Base-by-base conservation (phyloP, 2,888 invertebrate genomes). In the Rhagophthalmus giganteus region DNA sequence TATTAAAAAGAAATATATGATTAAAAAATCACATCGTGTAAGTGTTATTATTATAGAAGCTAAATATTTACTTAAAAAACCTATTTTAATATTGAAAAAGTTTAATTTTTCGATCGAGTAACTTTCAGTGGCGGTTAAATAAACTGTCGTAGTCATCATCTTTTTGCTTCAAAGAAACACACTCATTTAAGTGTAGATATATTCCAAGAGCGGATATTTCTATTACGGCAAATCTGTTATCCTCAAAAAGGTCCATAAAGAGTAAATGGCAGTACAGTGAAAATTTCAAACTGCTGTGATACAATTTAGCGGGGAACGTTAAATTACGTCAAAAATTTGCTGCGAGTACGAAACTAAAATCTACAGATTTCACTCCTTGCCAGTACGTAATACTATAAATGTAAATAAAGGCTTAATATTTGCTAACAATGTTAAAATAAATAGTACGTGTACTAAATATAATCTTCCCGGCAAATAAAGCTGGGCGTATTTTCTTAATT, bases 21-120 rank as follows among this genome's bases (percentile, higher is more conserved):
- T n/a, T n/a, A n/a, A n/a, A n/a, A n/a, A n/a, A n/a, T n/a, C n/a
- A n/a, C n/a, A n/a, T n/a, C n/a, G n/a, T n/a, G n/a, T n/a, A n/a
- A n/a, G n/a, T n/a, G n/a, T n/a, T n/a, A n/a, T n/a, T n/a, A n/a
- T n/a, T n/a, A n/a, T n/a, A n/a, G n/a, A n/a, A n/a, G n/a, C n/a
- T n/a, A n/a, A n/a, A n/a, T n/a, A n/a, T n/a, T n/a, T n/a, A n/a
- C n/a, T 11, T 12, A 27, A 9, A 9, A 40, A 31, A 32, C 31
- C 7, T 30, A 4, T 24, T 14, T 11, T n/a, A 28, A 27, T 32
- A 41, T 31, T 31, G 32, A 20, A 41, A 30, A 41, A 24, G 32
- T 41, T 41, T 41, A 41, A 41, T 41, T 41, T 41, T 41, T 24
- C 40, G 12, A 30, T 11, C 14, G 40, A 32, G 31, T 41, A 32